Base-by-base conservation (phyloP, 1,140 invertebrate species). In the Sminthurides bifidus region DNA sequence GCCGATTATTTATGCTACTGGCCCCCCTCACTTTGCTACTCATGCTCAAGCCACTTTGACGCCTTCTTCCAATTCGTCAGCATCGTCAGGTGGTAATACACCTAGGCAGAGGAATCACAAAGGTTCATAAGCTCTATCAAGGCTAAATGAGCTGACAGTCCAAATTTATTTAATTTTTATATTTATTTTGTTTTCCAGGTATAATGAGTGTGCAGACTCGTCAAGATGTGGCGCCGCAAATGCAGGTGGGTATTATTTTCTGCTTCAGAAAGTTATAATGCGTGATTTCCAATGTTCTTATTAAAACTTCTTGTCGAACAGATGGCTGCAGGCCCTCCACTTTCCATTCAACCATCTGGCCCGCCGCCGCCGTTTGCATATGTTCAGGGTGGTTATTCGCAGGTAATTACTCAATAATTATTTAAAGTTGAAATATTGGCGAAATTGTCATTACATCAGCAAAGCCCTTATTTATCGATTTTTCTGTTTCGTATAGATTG, bases 321-420 rank as follows among this genome's bases (percentile, higher is more conserved):
- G 67, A 82, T 84, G 12, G 76, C 81, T 30, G 69, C 72, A 46
- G 87, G 87, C 1, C 86, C 87, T 67, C 87, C 87, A 4, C 72
- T 92, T 48, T 83, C 72, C 8, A 68, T 74, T 50, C 68, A 66
- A 48, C 37, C 60, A 6, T 38, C 29, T 21, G 33, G 50, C 37
- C 54, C 35, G 15, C 49, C 48, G 29, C 46, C 57, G 24, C 58
- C 49, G 17, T 56, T 53, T 33, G 54, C 40, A 12, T 50, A 30
- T 41, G 43, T 53, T 31, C 53, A 35, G 29, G 38, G 31, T 33
- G 46, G 45, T 26, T 43, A 26, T 54, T 51, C 58, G n/a, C 50
- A 60, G 31, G 46, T 40, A 14, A 49, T 31, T 17, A 17, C 14
- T 8, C 19, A 14, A n/a, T 45, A 38, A 41, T n/a, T 23, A 30